phyloP scores from a whole-genome alignment of 2,113 vertebrate species.

The Pica pica region DNA sequence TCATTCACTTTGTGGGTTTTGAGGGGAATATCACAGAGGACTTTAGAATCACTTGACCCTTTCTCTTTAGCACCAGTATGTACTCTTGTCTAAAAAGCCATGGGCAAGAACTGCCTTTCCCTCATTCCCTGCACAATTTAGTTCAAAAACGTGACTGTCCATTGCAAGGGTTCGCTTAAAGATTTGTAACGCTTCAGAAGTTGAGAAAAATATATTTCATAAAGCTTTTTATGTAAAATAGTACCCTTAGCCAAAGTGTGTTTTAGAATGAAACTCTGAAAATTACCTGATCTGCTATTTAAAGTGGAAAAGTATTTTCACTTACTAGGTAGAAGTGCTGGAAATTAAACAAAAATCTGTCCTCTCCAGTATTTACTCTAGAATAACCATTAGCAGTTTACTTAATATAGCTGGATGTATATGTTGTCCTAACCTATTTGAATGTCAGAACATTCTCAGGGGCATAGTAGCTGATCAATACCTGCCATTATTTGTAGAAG shows the following conservation, averaged over 20 bases:
- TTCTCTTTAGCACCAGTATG: background rate
- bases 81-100: background rate
- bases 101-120: background rate
- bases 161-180: background rate
- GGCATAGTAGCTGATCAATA: background rate
- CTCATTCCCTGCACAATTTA: background rate
- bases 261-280: background rate
- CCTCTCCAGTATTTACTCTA: background rate
- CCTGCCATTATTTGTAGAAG: background rate
- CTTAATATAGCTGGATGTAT: background rate
- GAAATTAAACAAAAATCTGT: background rate
- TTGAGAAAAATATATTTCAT: background rate
- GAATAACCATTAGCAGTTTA: background rate
- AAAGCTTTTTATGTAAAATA: background rate
- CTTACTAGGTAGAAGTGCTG: rapidly evolving
- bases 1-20: background rate
- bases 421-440: background rate
- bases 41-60: background rate
- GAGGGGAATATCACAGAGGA: background rate
- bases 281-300: background rate
- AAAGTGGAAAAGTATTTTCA: background rate
- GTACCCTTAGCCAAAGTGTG: background rate
- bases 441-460: background rate
- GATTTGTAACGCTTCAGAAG: background rate
- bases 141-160: background rate